Evolutionary conservation across 2,113 vertebrate genomes (phyloP).

Genomic region (Caracal caracal): DNA sequence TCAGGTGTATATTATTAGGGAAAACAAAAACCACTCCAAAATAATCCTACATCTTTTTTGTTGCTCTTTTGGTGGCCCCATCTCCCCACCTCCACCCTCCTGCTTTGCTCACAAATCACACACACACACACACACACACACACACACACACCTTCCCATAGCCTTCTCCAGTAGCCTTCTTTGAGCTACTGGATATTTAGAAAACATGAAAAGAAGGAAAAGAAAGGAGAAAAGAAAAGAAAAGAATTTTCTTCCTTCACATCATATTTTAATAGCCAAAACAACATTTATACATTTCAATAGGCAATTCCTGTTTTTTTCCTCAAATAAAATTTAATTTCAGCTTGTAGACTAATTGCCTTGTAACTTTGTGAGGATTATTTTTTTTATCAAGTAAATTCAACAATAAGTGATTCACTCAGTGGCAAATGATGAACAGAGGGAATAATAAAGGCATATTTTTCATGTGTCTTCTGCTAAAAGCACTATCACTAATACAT

Average conservation of each 20-base stretch:
- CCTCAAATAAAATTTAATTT: conserved; percentile 21
- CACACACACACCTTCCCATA: neutral
- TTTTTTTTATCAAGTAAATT: conserved; percentile 36
- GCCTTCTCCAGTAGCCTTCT: neutral
- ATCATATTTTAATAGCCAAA: neutral
- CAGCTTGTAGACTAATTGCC: conserved; percentile 31
- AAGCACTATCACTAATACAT: neutral
- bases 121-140: neutral
- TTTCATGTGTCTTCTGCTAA: conserved; percentile 6
- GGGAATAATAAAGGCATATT: neutral
- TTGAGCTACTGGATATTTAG: neutral
- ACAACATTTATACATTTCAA: neutral
- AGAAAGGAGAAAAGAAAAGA: neutral
- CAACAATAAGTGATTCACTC: conserved; percentile 9
- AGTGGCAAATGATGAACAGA: neutral
- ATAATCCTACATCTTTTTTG: neutral
- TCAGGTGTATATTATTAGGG: neutral
- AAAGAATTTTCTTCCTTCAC: neutral
- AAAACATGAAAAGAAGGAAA: conserved; percentile 12
- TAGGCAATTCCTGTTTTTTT: neutral
- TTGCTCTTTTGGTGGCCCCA: neutral
- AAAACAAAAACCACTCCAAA: neutral
- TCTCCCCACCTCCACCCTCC: neutral
- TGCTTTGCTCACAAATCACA: neutral
- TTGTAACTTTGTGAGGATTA: neutral